phyloP scores from a whole-genome alignment of 2,113 vertebrate species.

The Hassar affinis region DNA sequence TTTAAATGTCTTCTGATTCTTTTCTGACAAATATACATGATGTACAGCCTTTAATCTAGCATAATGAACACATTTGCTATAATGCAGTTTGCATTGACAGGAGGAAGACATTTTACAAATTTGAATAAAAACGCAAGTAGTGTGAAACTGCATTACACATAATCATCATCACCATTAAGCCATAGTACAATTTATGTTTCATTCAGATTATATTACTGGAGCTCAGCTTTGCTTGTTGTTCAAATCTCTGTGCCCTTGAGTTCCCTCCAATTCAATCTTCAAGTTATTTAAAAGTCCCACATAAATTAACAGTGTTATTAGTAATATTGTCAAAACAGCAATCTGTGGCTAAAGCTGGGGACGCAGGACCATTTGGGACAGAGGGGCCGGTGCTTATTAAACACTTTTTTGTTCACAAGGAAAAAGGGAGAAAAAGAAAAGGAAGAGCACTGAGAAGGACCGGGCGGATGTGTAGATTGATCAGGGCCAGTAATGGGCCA shows the following conservation, averaged over 20 bases:
- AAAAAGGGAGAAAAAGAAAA: conserved; percentile 25
- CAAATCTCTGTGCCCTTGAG: neutral
- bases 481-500: conserved; percentile 82
- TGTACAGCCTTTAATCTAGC: neutral
- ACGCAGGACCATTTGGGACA: neutral
- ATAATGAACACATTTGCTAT: neutral
- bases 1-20: neutral
- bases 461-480: conserved; percentile 77
- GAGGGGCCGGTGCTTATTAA: neutral
- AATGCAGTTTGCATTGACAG: neutral
- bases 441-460: conserved; percentile 54
- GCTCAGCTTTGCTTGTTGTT: conserved; percentile 12
- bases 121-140: neutral
- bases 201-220: neutral
- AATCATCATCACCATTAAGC: neutral
- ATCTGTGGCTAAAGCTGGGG: neutral
- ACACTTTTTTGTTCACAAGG: neutral
- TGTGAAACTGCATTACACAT: neutral
- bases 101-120: neutral
- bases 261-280: neutral
- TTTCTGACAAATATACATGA: neutral
- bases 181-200: neutral
- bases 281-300: neutral
- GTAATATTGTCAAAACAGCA: neutral
- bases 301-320: neutral